Evolutionary conservation across 2,113 vertebrate species (phyloP).

Genomic region (Ciconia boyciana): DNA sequence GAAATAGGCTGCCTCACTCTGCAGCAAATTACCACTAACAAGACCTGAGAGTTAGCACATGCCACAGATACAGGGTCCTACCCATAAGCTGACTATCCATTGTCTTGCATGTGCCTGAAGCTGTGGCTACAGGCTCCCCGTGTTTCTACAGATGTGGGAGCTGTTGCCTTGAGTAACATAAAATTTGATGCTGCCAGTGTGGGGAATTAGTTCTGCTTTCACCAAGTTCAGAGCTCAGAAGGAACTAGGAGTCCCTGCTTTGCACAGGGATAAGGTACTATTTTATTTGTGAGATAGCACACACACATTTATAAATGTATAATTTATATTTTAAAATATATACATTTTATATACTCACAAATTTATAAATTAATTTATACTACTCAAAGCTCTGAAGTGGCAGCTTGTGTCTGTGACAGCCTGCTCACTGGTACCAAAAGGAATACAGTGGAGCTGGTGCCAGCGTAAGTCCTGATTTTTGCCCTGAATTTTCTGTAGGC

Average conservation of each 20-base stretch:
- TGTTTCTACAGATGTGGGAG: not conserved
- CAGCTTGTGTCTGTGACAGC: not conserved
- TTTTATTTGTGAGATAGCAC: not conserved
- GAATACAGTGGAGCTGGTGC: not conserved
- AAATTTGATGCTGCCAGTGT: not conserved
- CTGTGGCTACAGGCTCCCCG: not conserved
- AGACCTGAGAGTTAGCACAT: not conserved
- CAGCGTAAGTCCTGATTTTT: not conserved
- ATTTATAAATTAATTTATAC: not conserved
- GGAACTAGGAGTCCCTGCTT: not conserved
- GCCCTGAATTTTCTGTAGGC: not conserved
- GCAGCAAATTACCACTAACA: not conserved
- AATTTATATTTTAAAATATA: not conserved
- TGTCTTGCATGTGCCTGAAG: not conserved
- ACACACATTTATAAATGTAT: not conserved
- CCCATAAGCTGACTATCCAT: not conserved
- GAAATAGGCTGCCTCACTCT: not conserved
- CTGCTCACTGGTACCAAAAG: not conserved
- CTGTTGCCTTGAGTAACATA: not conserved
- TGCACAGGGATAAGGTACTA: not conserved
- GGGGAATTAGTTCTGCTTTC: not conserved
- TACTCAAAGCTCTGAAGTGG: not conserved
- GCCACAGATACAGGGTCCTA: not conserved
- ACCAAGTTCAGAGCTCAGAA: not conserved
- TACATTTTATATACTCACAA: not conserved